Evolutionary conservation across 2,113 vertebrate genomes (phyloP), one percentile per base, ranked within the genome.

Genomic region (Irena cyanogastra): DNA sequence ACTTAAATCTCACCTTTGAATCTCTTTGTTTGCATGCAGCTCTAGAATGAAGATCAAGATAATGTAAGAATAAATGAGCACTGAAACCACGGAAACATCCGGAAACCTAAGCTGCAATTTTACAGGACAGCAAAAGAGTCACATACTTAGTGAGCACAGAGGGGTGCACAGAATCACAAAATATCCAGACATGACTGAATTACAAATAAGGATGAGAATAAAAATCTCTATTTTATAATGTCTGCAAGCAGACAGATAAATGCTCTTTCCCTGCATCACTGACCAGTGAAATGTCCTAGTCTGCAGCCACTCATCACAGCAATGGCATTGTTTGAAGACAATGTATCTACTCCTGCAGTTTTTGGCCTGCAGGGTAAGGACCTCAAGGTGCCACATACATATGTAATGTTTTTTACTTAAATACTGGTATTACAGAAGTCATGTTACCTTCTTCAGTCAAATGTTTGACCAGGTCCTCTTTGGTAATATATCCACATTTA

Each of bases 381-480:
- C 47, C 20, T 82, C 76, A 77, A 64, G 21, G 60, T 83, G 45
- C 28, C 39, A 81, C 64, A 85, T 28, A 81, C 23, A 63, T 12
- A 42, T 24, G 30, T 45, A 65, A 83, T 27, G 28, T 31, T 89
- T 93, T 86, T 92, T 91, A 91, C 64, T 84, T 83, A 83, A 91
- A 83, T 16, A 86, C 8, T 33, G 53, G 35, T 77, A 83, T 78
- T 86, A 75, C 39, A 72, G 54, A 83, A 91, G 20, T 50, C 47
- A 64, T 19, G 49, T 97, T 97, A 99, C 99, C 99, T 98, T 98
- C 98, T 94, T 99, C 98, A 87, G 98, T 99, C 98, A 99, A 98
- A 86, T 98, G 98, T 75, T 98, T 98, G 45, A 98, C 81, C 74
- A 99, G 94, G 42, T 99, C 98, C 10, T 99, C 98, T 84, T 98